phyloP scores from a whole-genome alignment of 2,888 invertebrate genomes.

The Macrophya annulata region DNA sequence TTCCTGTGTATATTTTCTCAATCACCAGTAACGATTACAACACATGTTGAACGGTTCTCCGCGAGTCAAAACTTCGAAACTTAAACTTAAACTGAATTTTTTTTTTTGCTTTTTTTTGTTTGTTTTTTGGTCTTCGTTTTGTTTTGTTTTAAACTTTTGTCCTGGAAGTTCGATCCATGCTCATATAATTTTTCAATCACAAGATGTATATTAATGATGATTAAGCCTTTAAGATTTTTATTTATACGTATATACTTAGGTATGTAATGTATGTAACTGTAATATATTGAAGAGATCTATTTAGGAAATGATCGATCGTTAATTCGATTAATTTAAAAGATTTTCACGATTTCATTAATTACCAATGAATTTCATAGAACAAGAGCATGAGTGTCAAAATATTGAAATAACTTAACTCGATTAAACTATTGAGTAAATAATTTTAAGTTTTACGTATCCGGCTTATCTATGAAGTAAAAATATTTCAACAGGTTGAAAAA shows the following conservation, averaged over 20 bases:
- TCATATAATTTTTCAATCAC: slow-evolving; percentile 9
- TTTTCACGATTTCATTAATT: background rate
- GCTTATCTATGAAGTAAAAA: slow-evolving; percentile 4
- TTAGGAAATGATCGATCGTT: background rate
- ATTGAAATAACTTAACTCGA: background rate
- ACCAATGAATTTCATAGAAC: background rate
- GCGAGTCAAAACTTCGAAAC: slow-evolving; percentile 16
- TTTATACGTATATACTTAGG: background rate
- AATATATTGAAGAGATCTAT: background rate
- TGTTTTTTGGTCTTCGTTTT: background rate
- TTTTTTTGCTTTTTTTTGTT: background rate
- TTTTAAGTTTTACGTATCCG: background rate
- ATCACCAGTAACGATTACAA: slow-evolving; percentile 49
- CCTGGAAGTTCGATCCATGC: slow-evolving; percentile 43
- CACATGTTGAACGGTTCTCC: slow-evolving; percentile 31
- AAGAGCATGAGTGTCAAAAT: background rate
- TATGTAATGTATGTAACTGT: background rate
- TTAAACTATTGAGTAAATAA: background rate
- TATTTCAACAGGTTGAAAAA: slow-evolving; percentile 1
- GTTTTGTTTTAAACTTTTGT: background rate
- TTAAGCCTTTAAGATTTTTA: background rate
- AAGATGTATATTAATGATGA: background rate
- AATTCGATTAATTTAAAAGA: background rate
- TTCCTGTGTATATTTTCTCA: slow-evolving; percentile 41
- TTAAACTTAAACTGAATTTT: background rate